Percentiles rank a stretch among this genome's conserved stretches.
Conservation (phyloP, 2,113 vertebrate genomes). For the Sapajus apella region DNA sequence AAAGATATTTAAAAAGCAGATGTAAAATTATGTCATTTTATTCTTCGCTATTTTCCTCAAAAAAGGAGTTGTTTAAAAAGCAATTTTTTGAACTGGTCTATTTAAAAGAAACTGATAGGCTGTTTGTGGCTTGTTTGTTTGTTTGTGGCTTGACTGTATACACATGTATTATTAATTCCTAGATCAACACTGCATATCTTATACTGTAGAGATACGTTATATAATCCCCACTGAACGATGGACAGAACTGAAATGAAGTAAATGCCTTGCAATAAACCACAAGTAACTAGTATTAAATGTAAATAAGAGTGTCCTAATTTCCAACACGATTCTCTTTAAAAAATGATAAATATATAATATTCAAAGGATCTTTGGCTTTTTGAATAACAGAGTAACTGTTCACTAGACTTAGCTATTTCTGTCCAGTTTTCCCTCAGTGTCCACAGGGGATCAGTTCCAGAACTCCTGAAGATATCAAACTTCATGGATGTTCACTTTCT, state of each 20-base stretch:
- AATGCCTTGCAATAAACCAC: background rate
- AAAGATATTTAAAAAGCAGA: background rate
- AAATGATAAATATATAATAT: background rate
- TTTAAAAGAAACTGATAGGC: background rate
- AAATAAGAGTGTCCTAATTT: background rate
- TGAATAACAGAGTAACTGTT: background rate
- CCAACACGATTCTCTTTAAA: background rate
- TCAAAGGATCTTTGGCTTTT: background rate
- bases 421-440: background rate
- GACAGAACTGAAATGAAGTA: background rate
- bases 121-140: background rate
- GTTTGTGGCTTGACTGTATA: background rate
- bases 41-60: background rate
- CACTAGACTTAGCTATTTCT: background rate
- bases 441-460: background rate
- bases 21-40: background rate
- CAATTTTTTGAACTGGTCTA: background rate
- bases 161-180: background rate
- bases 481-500: background rate
- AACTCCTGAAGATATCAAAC: background rate
- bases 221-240: background rate
- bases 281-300: background rate
- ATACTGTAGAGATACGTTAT: background rate
- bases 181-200: background rate
- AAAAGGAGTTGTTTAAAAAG: background rate